Evolutionary conservation across 2,113 vertebrate species (phyloP).

Genomic region (Chunga burmeisteri): DNA sequence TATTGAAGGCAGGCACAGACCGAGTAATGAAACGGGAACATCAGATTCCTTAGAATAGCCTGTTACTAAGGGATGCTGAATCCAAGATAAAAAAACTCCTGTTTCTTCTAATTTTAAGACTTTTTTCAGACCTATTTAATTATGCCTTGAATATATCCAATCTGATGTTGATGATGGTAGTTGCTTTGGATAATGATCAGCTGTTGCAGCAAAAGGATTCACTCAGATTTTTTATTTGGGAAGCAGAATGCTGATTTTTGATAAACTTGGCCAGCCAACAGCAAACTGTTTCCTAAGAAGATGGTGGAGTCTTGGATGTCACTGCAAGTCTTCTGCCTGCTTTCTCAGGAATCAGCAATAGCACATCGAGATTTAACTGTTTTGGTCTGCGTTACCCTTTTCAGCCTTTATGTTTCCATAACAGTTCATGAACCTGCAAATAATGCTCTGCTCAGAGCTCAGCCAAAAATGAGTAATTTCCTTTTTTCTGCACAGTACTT

Average conservation of each 20-base stretch:
- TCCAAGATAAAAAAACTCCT: conserved; percentile 1
- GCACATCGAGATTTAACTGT: not conserved
- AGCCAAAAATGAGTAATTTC: conserved; percentile 37
- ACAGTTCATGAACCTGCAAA: conserved; percentile 19
- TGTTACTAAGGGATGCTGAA: conserved; percentile 41
- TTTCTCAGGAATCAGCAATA: not conserved
- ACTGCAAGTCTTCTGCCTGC: not conserved
- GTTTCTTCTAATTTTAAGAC: conserved; percentile 12
- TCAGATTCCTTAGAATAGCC: conserved; percentile 24
- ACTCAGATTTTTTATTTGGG: not conserved
- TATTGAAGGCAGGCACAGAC: conserved; percentile 32
- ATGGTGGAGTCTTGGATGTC: not conserved
- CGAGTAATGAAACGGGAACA: conserved; percentile 11
- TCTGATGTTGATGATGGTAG: conserved; percentile 1
- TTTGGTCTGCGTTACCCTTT: not conserved
- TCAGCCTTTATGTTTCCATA: not conserved
- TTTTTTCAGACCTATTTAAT: conserved; percentile 28
- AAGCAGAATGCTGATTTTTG: not conserved
- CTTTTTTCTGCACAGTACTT: not conserved
- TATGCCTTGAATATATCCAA: not conserved
- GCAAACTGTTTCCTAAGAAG: not conserved
- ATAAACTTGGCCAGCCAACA: not conserved
- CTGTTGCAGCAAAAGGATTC: not conserved
- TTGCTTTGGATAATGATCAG: conserved; percentile 19
- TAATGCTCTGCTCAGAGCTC: not conserved